Evolutionary conservation across 2,797 vertebrate genomes (phyloP).

Genomic region (Tachyglossus aculeatus): DNA sequence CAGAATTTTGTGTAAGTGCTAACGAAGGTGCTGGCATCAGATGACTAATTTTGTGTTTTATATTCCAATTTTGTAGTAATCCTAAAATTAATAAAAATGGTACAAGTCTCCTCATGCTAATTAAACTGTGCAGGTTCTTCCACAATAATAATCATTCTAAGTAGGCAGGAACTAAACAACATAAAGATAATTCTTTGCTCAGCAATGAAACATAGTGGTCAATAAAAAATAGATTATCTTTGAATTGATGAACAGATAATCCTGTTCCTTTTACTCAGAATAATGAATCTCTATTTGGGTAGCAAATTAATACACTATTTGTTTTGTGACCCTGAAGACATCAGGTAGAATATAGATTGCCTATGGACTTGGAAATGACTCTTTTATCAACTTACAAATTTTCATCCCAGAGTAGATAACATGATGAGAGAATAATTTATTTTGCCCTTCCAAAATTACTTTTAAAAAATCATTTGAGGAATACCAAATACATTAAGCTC

Average conservation of each 20-base stretch:
- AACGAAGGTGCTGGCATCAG: slow-evolving; percentile 36
- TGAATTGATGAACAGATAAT: slow-evolving; percentile 62
- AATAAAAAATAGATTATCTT: slow-evolving; percentile 54
- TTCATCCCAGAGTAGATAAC: slow-evolving; percentile 29
- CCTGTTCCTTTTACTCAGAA: slow-evolving; percentile 42
- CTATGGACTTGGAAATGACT: slow-evolving; percentile 14
- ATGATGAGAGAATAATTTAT: slow-evolving; percentile 33
- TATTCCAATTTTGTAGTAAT: slow-evolving; percentile 53
- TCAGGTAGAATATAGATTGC: slow-evolving; percentile 12
- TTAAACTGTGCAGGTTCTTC: slow-evolving; percentile 62
- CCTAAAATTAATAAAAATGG: slow-evolving; percentile 57
- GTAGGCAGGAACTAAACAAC: slow-evolving; percentile 37
- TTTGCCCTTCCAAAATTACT: slow-evolving; percentile 23
- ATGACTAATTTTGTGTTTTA: slow-evolving; percentile 40
- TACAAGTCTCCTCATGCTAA: slow-evolving; percentile 34
- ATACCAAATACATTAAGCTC: slow-evolving; percentile 34
- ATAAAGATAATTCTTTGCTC: slow-evolving; percentile 46
- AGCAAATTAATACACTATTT: slow-evolving; percentile 45
- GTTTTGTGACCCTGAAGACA: slow-evolving; percentile 42
- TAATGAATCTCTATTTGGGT: slow-evolving; percentile 50
- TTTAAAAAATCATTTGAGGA: slow-evolving; percentile 26
- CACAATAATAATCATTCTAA: slow-evolving; percentile 62
- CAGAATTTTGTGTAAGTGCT: slow-evolving; percentile 31
- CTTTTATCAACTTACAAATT: slow-evolving; percentile 25
- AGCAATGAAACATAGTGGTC: slow-evolving; percentile 42